Evolutionary conservation across 2,888 invertebrate genomes (phyloP).

Genomic region (Tipula unca): DNA sequence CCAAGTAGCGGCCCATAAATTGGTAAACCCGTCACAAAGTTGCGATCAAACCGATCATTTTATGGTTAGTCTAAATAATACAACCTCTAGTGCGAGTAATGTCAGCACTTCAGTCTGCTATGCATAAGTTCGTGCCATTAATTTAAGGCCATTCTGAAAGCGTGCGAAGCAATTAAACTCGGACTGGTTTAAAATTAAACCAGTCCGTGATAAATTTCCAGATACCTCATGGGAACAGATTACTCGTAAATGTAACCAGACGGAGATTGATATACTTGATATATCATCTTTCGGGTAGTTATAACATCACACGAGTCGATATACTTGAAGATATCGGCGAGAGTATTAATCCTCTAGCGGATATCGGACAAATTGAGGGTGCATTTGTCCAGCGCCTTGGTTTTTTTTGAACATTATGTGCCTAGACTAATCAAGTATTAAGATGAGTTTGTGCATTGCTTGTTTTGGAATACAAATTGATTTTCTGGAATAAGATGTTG

Average conservation of each 20-base stretch:
- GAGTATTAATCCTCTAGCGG: constrained; percentile 62
- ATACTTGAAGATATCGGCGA: constrained; percentile 65
- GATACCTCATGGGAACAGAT: constrained; percentile 52
- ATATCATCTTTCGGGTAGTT: too few species aligned
- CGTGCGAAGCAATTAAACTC: constrained; percentile 55
- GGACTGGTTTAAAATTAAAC: constrained; percentile 52
- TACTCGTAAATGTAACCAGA: constrained; percentile 43
- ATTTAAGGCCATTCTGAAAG: constrained; percentile 47
- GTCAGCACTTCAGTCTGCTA: constrained; percentile 59
- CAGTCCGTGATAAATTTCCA: constrained; percentile 46
- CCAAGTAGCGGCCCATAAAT: constrained; percentile 65
- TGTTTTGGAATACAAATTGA: too few species aligned
- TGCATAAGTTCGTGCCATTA: too few species aligned
- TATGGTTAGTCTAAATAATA: too few species aligned
- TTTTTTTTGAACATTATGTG: too few species aligned
- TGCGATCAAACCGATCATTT: constrained; percentile 56
- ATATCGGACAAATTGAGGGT: constrained; percentile 69
- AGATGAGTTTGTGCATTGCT: too few species aligned
- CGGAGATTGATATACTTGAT: too few species aligned
- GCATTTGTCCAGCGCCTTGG: too few species aligned
- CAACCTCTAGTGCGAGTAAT: constrained; percentile 59
- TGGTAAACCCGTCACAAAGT: constrained; percentile 56
- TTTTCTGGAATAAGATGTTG: too few species aligned
- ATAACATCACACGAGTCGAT: constrained; percentile 57
- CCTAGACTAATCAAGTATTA: too few species aligned